These are phyloP conservation scores for Fopius arisanus DNA, from an alignment of 1,140 invertebrate species.

Conservation along the genomic window DNA sequence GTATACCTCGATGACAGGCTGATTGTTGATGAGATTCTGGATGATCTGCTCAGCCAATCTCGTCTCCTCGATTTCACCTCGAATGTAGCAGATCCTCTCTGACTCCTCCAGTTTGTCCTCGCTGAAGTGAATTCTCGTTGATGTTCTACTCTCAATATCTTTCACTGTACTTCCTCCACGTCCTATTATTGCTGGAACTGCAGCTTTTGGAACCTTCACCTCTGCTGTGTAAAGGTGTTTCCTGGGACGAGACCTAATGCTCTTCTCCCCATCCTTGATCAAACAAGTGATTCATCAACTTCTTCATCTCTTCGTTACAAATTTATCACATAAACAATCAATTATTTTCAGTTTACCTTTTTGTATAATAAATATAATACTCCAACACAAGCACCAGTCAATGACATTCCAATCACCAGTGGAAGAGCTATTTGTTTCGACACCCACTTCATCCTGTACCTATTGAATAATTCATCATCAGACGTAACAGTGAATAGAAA, in stretches of 20 bases:
- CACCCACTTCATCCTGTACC: constrained; percentile 40
- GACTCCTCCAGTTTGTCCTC: constrained; percentile 52
- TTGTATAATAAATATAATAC: constrained; percentile 59
- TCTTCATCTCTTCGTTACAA: neutral
- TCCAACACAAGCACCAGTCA: constrained; percentile 58
- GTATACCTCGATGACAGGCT: constrained; percentile 71
- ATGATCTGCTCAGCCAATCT: constrained; percentile 76
- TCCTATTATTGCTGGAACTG: constrained; percentile 68
- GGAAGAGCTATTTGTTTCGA: constrained; percentile 41
- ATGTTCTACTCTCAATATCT: constrained; percentile 74
- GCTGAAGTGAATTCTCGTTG: constrained; percentile 74
- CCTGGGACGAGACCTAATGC: neutral
- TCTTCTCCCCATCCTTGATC: constrained; percentile 39
- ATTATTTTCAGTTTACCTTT: constrained; percentile 46
- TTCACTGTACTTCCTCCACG: constrained; percentile 74
- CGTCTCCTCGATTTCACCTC: constrained; percentile 69
- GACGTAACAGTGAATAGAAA: neutral
- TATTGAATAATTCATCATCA: neutral
- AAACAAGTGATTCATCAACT: constrained; percentile 12
- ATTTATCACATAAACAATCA: neutral
- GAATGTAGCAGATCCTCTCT: constrained; percentile 71
- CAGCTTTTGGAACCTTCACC: constrained; percentile 62
- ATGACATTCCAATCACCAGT: constrained; percentile 55
- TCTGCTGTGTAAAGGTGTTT: constrained; percentile 51
- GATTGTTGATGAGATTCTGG: constrained; percentile 74